Conservation (phyloP, 1,140 invertebrate genomes). For the Trachymyrmex cornetzi region DNA sequence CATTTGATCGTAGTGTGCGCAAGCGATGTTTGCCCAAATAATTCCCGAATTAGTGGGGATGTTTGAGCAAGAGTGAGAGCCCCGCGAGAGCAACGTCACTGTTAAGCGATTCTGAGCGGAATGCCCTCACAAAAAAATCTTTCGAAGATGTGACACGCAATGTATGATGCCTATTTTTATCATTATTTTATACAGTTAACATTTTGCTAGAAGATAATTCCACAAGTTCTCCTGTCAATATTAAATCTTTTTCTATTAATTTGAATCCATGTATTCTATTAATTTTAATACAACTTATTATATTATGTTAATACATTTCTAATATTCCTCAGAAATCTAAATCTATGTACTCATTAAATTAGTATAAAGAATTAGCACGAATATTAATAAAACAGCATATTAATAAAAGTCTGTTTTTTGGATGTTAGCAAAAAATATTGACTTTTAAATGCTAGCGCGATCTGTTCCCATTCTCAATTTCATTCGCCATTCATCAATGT, state of each 20-base stretch:
- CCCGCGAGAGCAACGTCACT: slow-evolving; percentile 27
- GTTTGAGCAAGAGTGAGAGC: slow-evolving; percentile 67
- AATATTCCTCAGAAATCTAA: too few species aligned
- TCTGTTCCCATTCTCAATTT: neutral
- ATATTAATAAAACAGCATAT: too few species aligned
- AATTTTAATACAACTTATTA: too few species aligned
- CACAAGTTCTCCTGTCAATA: too few species aligned
- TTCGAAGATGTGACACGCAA: neutral
- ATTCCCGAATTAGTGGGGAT: slow-evolving; percentile 71
- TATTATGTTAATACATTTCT: too few species aligned
- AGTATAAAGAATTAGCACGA: too few species aligned
- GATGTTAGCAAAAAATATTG: neutral
- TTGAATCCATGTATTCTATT: too few species aligned
- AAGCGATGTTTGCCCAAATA: slow-evolving; percentile 73
- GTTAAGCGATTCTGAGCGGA: slow-evolving; percentile 46
- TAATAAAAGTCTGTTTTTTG: too few species aligned
- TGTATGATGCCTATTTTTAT: neutral
- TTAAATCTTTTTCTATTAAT: neutral
- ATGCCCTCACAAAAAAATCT: slow-evolving; percentile 23
- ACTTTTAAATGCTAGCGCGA: neutral
- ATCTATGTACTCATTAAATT: too few species aligned
- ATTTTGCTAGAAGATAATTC: neutral
- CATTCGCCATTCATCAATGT: neutral
- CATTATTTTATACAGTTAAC: neutral
- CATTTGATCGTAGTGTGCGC: slow-evolving; percentile 52